A percentile compares a stretch with the other conserved stretches of the same genome.
These are phyloP conservation scores for Apaloderma vittatum DNA, from an alignment of 2,113 vertebrate species.

Conservation along the genomic window DNA sequence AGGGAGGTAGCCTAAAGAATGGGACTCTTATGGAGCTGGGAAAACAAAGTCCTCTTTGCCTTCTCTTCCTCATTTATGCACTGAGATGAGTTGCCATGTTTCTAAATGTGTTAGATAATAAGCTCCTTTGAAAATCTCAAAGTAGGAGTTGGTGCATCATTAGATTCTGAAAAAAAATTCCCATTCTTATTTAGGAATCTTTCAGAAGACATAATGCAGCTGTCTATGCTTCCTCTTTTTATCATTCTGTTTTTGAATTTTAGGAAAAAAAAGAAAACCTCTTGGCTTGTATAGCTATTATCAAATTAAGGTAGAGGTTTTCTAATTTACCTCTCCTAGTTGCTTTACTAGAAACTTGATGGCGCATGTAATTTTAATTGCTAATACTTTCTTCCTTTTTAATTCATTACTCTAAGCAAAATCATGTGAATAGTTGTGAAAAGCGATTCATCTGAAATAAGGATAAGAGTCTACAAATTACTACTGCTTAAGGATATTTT, in stretches of 20 bases:
- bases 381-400: slow-evolving; percentile 34
- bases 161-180: background rate
- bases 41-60: background rate
- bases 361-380: background rate
- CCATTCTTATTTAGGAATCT: background rate
- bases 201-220: background rate
- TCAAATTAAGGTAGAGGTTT: slow-evolving; percentile 3
- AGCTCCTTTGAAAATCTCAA: background rate
- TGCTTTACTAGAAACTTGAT: slow-evolving; percentile 12
- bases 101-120: background rate
- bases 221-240: background rate
- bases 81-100: background rate
- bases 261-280: background rate
- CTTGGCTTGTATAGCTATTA: background rate
- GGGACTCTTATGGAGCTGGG: background rate
- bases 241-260: background rate
- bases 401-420: slow-evolving; percentile 37
- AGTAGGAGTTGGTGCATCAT: background rate
- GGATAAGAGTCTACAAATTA: slow-evolving; percentile 22
- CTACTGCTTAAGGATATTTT: slow-evolving; percentile 21
- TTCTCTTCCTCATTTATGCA: background rate
- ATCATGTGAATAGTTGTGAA: slow-evolving; percentile 20
- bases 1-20: background rate
- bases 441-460: slow-evolving; percentile 28
- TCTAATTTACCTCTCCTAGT: background rate